Base-by-base conservation (phyloP, 2,113 vertebrate genomes). In the Tachysurus fulvidraco region DNA sequence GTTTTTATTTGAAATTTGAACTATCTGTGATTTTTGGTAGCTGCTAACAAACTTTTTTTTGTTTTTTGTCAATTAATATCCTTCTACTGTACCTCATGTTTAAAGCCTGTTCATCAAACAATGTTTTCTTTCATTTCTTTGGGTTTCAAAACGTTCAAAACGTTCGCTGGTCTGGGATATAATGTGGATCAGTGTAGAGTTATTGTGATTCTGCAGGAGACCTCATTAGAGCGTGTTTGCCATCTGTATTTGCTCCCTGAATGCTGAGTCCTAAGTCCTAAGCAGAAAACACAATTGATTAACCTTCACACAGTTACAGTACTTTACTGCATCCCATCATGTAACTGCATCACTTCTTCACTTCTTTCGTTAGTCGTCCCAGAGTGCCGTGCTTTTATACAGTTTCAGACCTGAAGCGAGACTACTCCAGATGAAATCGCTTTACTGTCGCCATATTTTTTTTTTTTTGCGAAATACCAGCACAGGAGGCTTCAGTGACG, bases 221-320 rank as follows among this genome's bases (percentile, higher is more conserved):
- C 88, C 87, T 93, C 78, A 91, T 92, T 89, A 91, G 54, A 86
- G 64, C 21, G 25, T 36, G 87, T 55, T 85, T 84, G 52, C 78
- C 57, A 23, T 77, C 12, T 88, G 81, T 79, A 59, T 85, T 69
- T 87, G 81, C n/a, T 85, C 79, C 50, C 41, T 85, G 85, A 86
- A 64, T 54, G 81, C 73, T 80, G 57, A 64, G 25, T 81, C 73
- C 64, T 69, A 65, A 83, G 23, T 28, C 57, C 65, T 41, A 69
- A 36, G 65, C 82, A 87, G 90, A 89, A 89, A 44, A 88, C 85
- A 86, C 71, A 87, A 93, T 92, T 62, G 91, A 93, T 93, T 83
- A 78, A 78, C 82, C 84, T 85, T 90, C 79, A 84, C 81, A 41
- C 54, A 80, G 55, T 65, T 64, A n/a, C n/a, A n/a, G n/a, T n/a